Conservation (phyloP, 1,140 invertebrate species). For the Drosophila orosa region DNA sequence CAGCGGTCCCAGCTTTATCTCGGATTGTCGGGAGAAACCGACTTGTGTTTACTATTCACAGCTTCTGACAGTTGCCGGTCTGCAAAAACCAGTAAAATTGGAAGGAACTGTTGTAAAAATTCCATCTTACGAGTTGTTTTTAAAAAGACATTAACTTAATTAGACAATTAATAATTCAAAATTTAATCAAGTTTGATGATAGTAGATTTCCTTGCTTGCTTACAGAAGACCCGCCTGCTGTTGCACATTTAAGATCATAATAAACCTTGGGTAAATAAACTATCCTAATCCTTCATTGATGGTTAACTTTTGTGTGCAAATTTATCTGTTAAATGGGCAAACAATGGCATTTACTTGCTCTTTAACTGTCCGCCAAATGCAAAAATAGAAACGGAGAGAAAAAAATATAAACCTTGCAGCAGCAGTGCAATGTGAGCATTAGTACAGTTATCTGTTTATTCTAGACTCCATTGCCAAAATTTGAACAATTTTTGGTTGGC, state of each 20-base stretch:
- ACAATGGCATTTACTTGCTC: conserved; percentile 18
- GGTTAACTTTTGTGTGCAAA: conserved; percentile 14
- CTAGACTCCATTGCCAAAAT: conserved; percentile 34
- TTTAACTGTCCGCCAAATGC: conserved; percentile 11
- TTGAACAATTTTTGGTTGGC: conserved; percentile 18
- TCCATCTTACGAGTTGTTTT: not conserved
- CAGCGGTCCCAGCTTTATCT: conserved; percentile 25
- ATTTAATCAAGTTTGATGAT: not conserved
- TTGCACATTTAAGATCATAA: not conserved
- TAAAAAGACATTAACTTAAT: not conserved
- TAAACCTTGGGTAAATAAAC: not conserved
- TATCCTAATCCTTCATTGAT: conserved; percentile 14
- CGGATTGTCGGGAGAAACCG: conserved; percentile 19
- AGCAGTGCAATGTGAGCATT: conserved; percentile 19
- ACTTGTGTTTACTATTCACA: conserved; percentile 24
- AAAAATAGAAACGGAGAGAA: not conserved
- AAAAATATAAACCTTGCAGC: conserved; percentile 6
- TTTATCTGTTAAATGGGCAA: not conserved
- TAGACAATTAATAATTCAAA: not conserved
- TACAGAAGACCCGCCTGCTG: not conserved
- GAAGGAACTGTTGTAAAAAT: not conserved
- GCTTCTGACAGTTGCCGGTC: conserved; percentile 4
- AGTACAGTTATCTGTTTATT: conserved; percentile 63
- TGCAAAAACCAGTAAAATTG: conserved; percentile 18
- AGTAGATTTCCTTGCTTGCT: not conserved